These are phyloP conservation scores for Coreoperca whiteheadi DNA, from an alignment of 2,113 vertebrate genomes.

Conservation along the genomic window DNA sequence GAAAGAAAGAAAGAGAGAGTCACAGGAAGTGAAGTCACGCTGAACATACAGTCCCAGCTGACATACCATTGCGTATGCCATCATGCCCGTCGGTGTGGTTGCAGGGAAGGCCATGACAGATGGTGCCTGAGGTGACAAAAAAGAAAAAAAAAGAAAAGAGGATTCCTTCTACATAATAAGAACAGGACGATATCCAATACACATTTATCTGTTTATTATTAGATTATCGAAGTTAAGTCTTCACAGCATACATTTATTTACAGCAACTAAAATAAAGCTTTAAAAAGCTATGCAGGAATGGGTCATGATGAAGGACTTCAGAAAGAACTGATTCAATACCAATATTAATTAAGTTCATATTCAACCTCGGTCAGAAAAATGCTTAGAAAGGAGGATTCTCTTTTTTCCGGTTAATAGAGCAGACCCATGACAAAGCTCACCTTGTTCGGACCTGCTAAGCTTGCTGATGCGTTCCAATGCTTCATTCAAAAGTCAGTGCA, in stretches of 20 bases:
- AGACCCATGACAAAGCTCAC: background rate
- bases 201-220: background rate
- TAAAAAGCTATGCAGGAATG: background rate
- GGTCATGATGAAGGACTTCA: background rate
- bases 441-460: background rate
- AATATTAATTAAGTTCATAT: background rate
- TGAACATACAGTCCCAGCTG: conserved; percentile 15
- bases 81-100: conserved; percentile 95
- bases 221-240: background rate
- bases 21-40: background rate
- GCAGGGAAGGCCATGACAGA: conserved; percentile 96
- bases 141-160: conserved; percentile 37
- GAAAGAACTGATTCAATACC: background rate
- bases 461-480: background rate
- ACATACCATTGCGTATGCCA: conserved; percentile 95
- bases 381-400: background rate
- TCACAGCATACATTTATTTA: background rate
- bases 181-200: background rate
- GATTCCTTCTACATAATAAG: conserved; percentile 43
- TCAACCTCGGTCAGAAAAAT: background rate
- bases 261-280: background rate
- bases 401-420: background rate
- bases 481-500: background rate
- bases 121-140: conserved; percentile 87
- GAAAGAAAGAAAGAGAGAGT: background rate